phyloP scores from a whole-genome alignment of 2,888 invertebrate species.

The Ophraella communa region DNA sequence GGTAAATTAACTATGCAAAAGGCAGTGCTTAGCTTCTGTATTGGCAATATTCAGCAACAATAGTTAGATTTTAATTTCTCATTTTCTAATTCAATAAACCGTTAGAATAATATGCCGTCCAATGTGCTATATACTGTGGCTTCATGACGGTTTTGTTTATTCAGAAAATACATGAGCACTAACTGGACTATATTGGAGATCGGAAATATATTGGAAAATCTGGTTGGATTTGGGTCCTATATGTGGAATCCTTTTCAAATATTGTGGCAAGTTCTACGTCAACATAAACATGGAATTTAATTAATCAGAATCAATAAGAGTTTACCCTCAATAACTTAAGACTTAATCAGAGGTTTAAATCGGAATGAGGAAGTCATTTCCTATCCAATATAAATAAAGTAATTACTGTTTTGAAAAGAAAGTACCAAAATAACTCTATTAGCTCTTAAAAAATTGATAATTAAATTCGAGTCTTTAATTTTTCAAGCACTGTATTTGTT shows the following conservation, averaged over 20 bases:
- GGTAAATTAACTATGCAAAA: neutral
- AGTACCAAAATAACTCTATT: too few species aligned
- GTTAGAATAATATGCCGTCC: neutral
- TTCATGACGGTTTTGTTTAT: neutral
- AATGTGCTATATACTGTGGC: neutral
- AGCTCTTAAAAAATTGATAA: too few species aligned
- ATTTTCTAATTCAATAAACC: neutral
- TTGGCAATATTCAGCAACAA: neutral
- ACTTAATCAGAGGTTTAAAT: neutral
- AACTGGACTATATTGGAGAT: neutral
- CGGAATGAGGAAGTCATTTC: too few species aligned
- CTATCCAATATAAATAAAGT: too few species aligned
- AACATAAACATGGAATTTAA: neutral
- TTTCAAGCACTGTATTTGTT: too few species aligned
- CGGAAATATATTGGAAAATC: conserved; percentile 1
- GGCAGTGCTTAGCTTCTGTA: neutral
- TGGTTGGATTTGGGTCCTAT: neutral
- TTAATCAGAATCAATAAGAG: conserved; percentile 5
- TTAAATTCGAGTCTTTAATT: too few species aligned
- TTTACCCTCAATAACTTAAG: neutral
- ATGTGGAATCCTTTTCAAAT: neutral
- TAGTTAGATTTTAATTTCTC: neutral
- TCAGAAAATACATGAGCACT: conserved; percentile 1
- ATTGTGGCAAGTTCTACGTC: neutral
- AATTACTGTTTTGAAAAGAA: too few species aligned